These are phyloP conservation scores for Tetranychus truncatus DNA, from an alignment of 2,888 invertebrate species.

Conservation along the genomic window DNA sequence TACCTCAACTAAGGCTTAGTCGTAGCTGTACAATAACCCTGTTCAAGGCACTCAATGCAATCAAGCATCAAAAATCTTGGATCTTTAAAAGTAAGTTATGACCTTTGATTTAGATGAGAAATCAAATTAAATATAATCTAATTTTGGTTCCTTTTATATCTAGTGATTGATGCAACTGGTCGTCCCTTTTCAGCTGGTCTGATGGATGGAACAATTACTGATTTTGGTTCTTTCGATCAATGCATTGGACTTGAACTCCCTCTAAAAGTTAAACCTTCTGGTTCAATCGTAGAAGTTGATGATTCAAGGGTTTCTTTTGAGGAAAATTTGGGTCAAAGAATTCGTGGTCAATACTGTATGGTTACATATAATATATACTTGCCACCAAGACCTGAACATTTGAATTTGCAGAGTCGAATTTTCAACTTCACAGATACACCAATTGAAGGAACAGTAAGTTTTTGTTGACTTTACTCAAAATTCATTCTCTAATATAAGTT, in stretches of 20 bases:
- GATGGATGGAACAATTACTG: conserved; percentile 17
- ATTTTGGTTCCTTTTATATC: background rate
- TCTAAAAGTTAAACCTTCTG: background rate
- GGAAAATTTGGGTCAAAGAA: background rate
- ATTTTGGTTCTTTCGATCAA: conserved; percentile 20
- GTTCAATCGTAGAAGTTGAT: background rate
- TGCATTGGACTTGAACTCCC: conserved; percentile 15
- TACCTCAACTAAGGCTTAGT: background rate
- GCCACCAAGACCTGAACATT: conserved; percentile 14
- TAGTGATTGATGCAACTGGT: conserved; percentile 19
- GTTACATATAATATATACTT: conserved; percentile 14
- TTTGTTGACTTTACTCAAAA: too few relatives aligned
- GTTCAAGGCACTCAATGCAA: background rate
- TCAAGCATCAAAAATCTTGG: background rate
- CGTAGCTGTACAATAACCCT: background rate
- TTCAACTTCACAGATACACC: conserved; percentile 19
- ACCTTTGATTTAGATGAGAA: too few relatives aligned
- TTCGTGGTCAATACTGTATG: conserved; percentile 21
- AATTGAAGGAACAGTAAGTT: conserved; percentile 15
- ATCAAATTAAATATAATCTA: background rate
- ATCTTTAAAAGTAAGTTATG: background rate
- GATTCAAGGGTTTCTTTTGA: background rate
- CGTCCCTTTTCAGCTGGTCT: conserved; percentile 16
- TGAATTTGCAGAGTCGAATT: conserved; percentile 12
- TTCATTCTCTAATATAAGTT: too few relatives aligned